These are phyloP conservation scores for Celastrina argiolus DNA, from an alignment of 2,888 invertebrate species.

Conservation along the genomic window DNA sequence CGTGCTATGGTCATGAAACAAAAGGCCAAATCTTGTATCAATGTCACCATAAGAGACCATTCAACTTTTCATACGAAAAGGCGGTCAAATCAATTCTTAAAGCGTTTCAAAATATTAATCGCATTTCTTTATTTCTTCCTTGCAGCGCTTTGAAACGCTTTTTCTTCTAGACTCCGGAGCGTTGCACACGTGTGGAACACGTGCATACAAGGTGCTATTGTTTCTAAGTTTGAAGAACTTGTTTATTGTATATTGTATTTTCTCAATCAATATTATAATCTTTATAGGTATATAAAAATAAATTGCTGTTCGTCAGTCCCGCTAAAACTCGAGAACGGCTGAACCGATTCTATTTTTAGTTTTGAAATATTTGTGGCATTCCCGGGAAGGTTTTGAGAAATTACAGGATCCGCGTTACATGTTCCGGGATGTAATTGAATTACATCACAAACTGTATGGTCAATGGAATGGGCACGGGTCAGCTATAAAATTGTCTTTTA, in stretches of 20 bases:
- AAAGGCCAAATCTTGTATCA: not conserved
- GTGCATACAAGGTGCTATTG: conserved; percentile 54
- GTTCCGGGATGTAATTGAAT: too few relatives aligned
- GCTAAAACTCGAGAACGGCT: too few relatives aligned
- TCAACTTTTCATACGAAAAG: not conserved
- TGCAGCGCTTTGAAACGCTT: conserved; percentile 12
- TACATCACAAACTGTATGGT: too few relatives aligned
- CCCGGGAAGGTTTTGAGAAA: too few relatives aligned
- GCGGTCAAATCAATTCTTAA: not conserved
- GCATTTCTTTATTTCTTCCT: not conserved
- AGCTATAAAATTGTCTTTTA: conserved; percentile 23
- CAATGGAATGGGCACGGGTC: too few relatives aligned
- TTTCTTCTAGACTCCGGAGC: conserved; percentile 24
- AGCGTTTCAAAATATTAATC: not conserved
- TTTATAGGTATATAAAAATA: too few relatives aligned
- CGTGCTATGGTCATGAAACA: not conserved
- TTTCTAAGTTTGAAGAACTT: conserved; percentile 37
- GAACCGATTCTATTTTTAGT: too few relatives aligned
- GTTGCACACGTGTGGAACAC: conserved; percentile 54
- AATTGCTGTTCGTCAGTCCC: too few relatives aligned
- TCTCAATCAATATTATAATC: conserved; percentile 25
- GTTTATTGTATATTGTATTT: too few relatives aligned
- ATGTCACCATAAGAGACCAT: not conserved
- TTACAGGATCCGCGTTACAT: too few relatives aligned
- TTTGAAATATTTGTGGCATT: too few relatives aligned